A percentile compares a stretch with the other conserved stretches of the same genome.
These are phyloP conservation scores for Xestia ashworthii DNA, from an alignment of 2,888 invertebrate species.

Conservation along the genomic window DNA sequence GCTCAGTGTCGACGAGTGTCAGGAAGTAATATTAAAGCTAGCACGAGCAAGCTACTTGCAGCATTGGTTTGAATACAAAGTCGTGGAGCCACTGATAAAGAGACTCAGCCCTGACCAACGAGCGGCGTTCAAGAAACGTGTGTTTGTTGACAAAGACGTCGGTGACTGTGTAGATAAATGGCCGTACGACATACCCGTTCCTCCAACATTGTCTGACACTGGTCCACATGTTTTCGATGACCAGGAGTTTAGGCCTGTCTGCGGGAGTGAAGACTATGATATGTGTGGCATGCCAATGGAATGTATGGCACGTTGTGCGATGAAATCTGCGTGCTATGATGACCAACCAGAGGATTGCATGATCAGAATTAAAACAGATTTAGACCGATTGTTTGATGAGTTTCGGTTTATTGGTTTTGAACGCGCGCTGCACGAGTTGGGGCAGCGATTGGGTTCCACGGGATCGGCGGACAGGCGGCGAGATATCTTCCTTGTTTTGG, in stretches of 20 bases:
- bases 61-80: constrained; percentile 74
- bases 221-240: constrained; percentile 60
- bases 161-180: constrained; percentile 69
- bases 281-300: no score
- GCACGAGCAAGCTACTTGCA: constrained; percentile 75
- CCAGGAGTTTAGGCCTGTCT: constrained; percentile 4
- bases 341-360: no score
- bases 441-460: constrained; percentile 71
- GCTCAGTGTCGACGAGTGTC: constrained; percentile 74
- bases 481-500: no score
- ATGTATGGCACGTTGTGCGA: constrained; percentile 3
- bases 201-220: constrained; percentile 1
- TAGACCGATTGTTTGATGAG: constrained; percentile 78
- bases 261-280: no score
- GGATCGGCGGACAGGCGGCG: no score
- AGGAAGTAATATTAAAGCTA: constrained; percentile 71
- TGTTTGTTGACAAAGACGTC: constrained; percentile 75
- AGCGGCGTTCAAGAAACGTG: constrained; percentile 71
- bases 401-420: constrained; percentile 79
- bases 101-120: constrained; percentile 69
- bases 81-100: constrained; percentile 76
- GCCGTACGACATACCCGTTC: constrained; percentile 70
- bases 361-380: constrained; percentile 59
- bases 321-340: not conserved
- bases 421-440: constrained; percentile 76